phyloP scores from a whole-genome alignment of 2,888 invertebrate species.

The Blastobasis adustella region DNA sequence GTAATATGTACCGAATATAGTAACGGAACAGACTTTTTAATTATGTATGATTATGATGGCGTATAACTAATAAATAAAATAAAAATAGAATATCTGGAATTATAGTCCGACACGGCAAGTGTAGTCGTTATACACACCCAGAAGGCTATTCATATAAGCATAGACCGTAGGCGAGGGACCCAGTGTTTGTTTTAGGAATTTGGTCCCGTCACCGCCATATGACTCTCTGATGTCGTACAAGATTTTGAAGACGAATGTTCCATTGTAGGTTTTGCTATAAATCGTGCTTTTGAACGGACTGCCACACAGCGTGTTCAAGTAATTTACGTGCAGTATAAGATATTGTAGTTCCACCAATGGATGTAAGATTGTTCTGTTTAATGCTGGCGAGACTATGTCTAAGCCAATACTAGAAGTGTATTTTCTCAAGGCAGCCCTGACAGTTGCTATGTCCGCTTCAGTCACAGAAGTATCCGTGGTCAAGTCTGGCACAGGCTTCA shows the following conservation, averaged over 20 bases:
- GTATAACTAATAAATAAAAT: too few species aligned
- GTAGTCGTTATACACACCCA: too few species aligned
- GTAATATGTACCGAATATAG: too few species aligned
- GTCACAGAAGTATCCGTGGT: conserved; percentile 5
- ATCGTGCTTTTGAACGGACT: conserved; percentile 17
- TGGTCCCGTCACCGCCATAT: neutral
- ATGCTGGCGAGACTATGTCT: neutral
- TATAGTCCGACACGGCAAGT: too few species aligned
- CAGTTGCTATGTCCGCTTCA: neutral
- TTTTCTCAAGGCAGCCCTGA: conserved; percentile 8
- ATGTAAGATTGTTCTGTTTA: conserved; percentile 13
- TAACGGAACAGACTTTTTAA: too few species aligned
- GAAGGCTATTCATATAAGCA: conserved; percentile 1
- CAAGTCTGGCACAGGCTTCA: neutral
- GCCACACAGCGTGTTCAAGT: conserved; percentile 34
- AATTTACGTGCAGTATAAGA: conserved; percentile 29
- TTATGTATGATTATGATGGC: too few species aligned
- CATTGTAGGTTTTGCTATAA: conserved; percentile 28
- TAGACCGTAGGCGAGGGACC: conserved; percentile 6
- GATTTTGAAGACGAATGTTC: conserved; percentile 29
- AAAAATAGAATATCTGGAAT: too few species aligned
- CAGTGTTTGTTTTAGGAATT: conserved; percentile 3
- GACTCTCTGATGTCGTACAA: conserved; percentile 12
- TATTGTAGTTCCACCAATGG: conserved; percentile 27
- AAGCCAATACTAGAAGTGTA: conserved; percentile 13